Conservation (phyloP, 2,113 vertebrate genomes). For the Ariopsis seemanni region DNA sequence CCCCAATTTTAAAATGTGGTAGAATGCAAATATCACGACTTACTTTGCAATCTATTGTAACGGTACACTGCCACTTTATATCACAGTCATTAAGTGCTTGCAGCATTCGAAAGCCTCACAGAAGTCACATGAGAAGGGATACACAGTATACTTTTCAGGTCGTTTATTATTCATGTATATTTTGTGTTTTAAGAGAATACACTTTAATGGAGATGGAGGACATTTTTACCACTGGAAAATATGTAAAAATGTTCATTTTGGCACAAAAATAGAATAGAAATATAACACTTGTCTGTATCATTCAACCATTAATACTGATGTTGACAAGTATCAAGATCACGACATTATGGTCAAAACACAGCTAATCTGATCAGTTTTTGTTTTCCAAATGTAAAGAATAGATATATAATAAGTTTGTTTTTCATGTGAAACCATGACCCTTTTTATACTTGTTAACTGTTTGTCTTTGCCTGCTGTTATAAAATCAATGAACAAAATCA, state of each 20-base stretch:
- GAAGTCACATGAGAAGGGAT: slow-evolving; percentile 19
- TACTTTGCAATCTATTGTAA: background rate
- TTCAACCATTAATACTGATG: slow-evolving; percentile 47
- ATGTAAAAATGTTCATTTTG: slow-evolving; percentile 52
- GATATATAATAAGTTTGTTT: slow-evolving; percentile 19
- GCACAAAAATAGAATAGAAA: slow-evolving; percentile 61
- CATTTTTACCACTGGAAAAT: slow-evolving; percentile 50
- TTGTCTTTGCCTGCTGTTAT: slow-evolving; percentile 1
- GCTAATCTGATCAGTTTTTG: slow-evolving; percentile 17
- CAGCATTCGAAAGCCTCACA: slow-evolving; percentile 22
- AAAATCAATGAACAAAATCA: slow-evolving; percentile 32
- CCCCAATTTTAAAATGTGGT: too few relatives aligned
- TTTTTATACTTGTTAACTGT: background rate
- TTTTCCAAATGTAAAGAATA: slow-evolving; percentile 18
- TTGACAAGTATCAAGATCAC: slow-evolving; percentile 44
- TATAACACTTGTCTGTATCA: slow-evolving; percentile 55
- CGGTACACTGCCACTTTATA: slow-evolving; percentile 9
- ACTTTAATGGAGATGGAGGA: slow-evolving; percentile 46
- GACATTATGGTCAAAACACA: slow-evolving; percentile 32
- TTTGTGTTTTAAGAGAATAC: slow-evolving; percentile 32
- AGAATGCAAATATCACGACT: background rate
- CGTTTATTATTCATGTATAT: slow-evolving; percentile 33
- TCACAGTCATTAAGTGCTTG: background rate
- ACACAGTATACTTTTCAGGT: slow-evolving; percentile 13
- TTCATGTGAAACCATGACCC: background rate